These are phyloP conservation scores for Drosophila flavopinicola DNA, from an alignment of 2,888 invertebrate species.

Conservation along the genomic window DNA sequence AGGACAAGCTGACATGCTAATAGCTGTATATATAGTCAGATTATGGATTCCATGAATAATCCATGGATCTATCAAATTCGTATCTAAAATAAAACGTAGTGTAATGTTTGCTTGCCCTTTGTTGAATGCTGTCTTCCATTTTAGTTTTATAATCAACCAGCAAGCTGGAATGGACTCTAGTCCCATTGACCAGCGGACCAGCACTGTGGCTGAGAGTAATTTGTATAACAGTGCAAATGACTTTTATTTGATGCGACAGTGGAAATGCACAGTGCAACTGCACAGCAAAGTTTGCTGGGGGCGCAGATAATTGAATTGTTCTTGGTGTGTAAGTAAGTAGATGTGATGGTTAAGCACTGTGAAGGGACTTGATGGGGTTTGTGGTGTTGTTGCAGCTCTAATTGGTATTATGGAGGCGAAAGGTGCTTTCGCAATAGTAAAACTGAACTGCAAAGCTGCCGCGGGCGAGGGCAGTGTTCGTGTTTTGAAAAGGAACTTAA, in stretches of 20 bases:
- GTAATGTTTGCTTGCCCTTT: constrained; percentile 18
- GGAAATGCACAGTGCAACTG: too few relatives aligned
- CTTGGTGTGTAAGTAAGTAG: constrained; percentile 17
- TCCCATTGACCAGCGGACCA: constrained; percentile 13
- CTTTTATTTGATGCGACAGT: constrained; percentile 72
- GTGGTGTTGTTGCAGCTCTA: constrained; percentile 29
- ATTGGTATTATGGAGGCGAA: constrained; percentile 32
- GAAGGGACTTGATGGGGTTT: too few relatives aligned
- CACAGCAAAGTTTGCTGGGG: too few relatives aligned
- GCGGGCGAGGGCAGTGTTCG: constrained; percentile 2
- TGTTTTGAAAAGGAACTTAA: constrained; percentile 4
- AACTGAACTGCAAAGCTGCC: constrained; percentile 10
- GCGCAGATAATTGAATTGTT: constrained; percentile 63
- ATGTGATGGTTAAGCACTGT: constrained; percentile 15
- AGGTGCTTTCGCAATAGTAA: constrained; percentile 12
- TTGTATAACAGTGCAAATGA: constrained; percentile 75
- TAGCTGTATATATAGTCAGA: too few relatives aligned
- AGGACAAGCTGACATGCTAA: too few relatives aligned
- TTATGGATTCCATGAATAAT: too few relatives aligned
- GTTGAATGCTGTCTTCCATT: constrained; percentile 39
- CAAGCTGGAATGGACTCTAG: constrained; percentile 45
- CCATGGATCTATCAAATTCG: too few relatives aligned
- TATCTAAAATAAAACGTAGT: too few relatives aligned
- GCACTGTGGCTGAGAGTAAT: constrained; percentile 61
- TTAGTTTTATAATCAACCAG: constrained; percentile 63